Percentiles rank a stretch among this genome's conserved stretches.
phyloP scores from a whole-genome alignment of 2,888 invertebrate species.

The Chrysolina haemoptera region DNA sequence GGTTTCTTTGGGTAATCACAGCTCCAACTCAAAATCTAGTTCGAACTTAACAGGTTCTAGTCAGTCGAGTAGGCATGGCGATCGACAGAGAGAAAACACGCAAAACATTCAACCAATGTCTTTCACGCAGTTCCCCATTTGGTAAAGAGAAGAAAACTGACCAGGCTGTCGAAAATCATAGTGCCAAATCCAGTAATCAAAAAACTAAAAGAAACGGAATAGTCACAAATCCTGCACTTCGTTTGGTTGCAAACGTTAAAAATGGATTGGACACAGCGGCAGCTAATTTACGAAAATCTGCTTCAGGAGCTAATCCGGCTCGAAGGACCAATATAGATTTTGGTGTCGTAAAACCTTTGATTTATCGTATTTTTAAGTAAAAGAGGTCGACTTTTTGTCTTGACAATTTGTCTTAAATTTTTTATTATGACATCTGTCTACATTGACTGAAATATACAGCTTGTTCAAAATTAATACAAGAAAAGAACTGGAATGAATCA shows the following conservation, averaged over 20 bases:
- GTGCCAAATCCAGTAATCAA: conserved; percentile 62
- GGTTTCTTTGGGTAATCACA: conserved; percentile 78
- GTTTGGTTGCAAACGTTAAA: conserved; percentile 83
- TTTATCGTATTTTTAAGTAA: too few species aligned
- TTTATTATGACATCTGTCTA: too few species aligned
- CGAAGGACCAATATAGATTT: too few species aligned
- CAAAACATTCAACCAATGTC: conserved; percentile 77
- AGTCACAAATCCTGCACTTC: conserved; percentile 89
- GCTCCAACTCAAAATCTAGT: conserved; percentile 85
- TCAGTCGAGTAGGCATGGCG: conserved; percentile 68
- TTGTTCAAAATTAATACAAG: too few species aligned
- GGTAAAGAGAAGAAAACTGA: conserved; percentile 63
- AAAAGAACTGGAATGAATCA: too few species aligned
- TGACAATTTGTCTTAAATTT: too few species aligned
- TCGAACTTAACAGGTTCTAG: conserved; percentile 80
- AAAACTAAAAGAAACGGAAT: conserved; percentile 88
- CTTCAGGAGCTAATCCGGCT: conserved; percentile 75
- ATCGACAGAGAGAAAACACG: conserved; percentile 61
- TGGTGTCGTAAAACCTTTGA: too few species aligned
- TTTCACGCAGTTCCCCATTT: conserved; percentile 75
- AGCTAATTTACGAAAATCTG: conserved; percentile 75
- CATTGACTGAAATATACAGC: too few species aligned
- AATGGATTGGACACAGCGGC: conserved; percentile 80
- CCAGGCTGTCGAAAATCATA: conserved; percentile 54
- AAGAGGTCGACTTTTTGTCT: too few species aligned